Evolutionary conservation across 30 jellyfish, hydroid and myxozoan species (phyloP).

Genomic region (Hydra vulgaris): DNA sequence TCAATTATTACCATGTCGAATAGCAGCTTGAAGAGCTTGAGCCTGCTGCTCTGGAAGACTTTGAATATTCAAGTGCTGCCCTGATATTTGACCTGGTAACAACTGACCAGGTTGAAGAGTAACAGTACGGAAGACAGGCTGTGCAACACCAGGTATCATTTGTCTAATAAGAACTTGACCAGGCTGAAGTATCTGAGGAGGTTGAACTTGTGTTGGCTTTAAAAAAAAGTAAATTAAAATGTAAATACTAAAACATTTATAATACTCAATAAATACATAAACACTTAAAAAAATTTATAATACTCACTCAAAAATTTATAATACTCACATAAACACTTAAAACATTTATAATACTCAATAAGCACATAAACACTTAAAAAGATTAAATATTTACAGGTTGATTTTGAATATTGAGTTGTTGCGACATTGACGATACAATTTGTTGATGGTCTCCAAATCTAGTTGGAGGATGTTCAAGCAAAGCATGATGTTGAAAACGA

Average conservation of each 20-base stretch:
- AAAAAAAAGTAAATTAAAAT: neutral
- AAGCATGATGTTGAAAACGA: neutral
- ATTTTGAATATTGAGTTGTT: neutral
- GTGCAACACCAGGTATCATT: constrained; percentile 27
- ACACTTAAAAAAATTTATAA: neutral
- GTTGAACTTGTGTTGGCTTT: constrained; percentile 1
- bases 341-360: neutral
- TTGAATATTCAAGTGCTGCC: constrained; percentile 11
- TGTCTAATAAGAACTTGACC: constrained; percentile 33
- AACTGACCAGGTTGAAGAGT: constrained; percentile 30
- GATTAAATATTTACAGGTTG: neutral
- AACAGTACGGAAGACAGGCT: constrained; percentile 22
- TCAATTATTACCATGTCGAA: neutral
- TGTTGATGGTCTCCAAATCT: neutral
- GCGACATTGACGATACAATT: neutral
- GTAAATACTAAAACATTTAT: neutral
- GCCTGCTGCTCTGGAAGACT: neutral
- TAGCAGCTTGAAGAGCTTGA: constrained; percentile 4
- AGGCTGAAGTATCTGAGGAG: constrained; percentile 27
- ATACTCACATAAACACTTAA: neutral
- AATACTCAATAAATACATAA: neutral
- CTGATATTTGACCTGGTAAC: constrained; percentile 14
- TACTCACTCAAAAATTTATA: neutral
- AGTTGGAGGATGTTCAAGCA: neutral
- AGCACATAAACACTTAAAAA: neutral